Evolutionary conservation across 30 jellyfish, hydroid and myxozoan species (phyloP), one percentile per base, ranked within the genome.

Genomic region (Aurelia coerulea): DNA sequence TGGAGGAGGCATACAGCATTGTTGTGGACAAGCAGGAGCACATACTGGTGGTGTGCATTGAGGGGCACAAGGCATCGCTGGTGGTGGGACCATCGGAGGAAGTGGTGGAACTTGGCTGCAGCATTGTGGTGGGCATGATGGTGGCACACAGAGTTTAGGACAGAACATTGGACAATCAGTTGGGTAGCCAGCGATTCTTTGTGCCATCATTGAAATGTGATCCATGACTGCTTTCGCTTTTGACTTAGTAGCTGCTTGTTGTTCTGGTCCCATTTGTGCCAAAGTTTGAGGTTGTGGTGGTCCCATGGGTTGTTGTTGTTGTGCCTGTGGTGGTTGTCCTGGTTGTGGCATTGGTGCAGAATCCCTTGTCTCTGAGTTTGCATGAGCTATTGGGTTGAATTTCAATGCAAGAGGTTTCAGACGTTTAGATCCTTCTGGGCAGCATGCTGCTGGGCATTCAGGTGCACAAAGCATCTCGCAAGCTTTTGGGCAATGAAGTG

Each of bases 101-200:
- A 81, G 96, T 31, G 90, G 96, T 32, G 96, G 93, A 6, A 80
- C 64, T 35, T 90, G 81, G 12, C 79, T 41, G 80, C 99, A 95
- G 74, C 99, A 95, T 41, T 85, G 97, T 15, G 92, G 84, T 50
- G 90, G 88, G 67, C 99, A 95, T 51, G 92, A 29, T 31, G 96
- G 96, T 17, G 99, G 99, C 15, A 95, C 80, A 75, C 99, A 95
- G 2, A 95, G 85, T 23, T 88, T 88, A 5, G 97, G 95, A 68
- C 99, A 95, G 90, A 95, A 95, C 66, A 95, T 68, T 12, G 99
- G 99, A 62, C 99, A 95, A 72, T 81, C 80, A 37, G 92, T 82
- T 35, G 99, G 98, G 58, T 80, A 79, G 4, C 98, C 98, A 0
- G 95, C 90, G 23, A 77, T 72, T 84, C 93, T 60, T 42, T 84